A percentile compares a stretch with the other conserved stretches of the same genome.
phyloP scores from a whole-genome alignment of 2,797 vertebrate genomes.

The Xerus rutilus region DNA sequence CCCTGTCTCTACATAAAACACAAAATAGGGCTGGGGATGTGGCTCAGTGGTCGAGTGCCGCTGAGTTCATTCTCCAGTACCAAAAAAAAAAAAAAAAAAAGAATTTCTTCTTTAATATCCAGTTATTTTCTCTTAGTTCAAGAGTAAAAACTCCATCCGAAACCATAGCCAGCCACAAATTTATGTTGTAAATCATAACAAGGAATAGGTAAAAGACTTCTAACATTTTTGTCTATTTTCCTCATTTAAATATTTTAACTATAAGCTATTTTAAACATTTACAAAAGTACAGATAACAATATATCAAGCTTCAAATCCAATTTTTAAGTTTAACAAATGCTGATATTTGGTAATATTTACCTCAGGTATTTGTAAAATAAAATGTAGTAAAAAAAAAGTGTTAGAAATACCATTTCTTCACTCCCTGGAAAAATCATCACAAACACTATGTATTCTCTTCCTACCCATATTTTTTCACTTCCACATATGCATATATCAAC shows the following conservation, averaged over 20 bases:
- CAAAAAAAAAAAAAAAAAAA: background rate
- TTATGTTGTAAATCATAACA: background rate
- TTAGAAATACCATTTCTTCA: background rate
- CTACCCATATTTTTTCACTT: background rate
- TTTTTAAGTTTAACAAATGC: background rate
- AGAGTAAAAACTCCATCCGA: background rate
- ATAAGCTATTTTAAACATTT: background rate
- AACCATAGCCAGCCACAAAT: background rate
- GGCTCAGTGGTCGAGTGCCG: no score
- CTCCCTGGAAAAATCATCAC: background rate
- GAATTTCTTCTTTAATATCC: background rate
- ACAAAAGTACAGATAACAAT: background rate
- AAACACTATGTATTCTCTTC: background rate
- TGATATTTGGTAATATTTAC: background rate
- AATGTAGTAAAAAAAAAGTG: background rate
- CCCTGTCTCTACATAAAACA: no score
- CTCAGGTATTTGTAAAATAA: conserved; percentile 8
- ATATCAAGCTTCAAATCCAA: background rate
- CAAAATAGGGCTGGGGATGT: no score
- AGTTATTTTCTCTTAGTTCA: background rate
- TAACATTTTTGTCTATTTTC: background rate
- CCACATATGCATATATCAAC: background rate
- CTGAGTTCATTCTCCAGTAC: no score
- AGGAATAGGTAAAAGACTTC: background rate
- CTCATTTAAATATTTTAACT: conserved; percentile 29